A percentile compares a stretch with the other conserved stretches of the same genome.
Conservation (phyloP, 2,113 vertebrate genomes). For the Puntigrus tetrazona region DNA sequence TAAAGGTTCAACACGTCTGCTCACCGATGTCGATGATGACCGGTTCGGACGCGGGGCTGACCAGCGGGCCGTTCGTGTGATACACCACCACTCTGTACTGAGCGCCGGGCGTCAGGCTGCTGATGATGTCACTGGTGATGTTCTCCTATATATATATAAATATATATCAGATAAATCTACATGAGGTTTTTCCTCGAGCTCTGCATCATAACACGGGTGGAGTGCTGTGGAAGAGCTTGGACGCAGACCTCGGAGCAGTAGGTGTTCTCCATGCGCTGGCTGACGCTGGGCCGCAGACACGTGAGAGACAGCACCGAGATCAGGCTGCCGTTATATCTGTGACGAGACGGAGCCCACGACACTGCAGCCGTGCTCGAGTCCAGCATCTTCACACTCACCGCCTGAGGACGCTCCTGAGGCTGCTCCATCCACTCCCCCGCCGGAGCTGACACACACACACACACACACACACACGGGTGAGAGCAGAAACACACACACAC, state of each 20-base stretch:
- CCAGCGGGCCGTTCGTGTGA: constrained; percentile 85
- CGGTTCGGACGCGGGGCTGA: constrained; percentile 90
- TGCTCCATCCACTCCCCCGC: constrained; percentile 87
- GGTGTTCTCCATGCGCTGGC: constrained; percentile 88
- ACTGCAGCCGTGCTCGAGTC: constrained; percentile 85
- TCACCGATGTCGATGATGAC: constrained; percentile 92
- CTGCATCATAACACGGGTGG: no score
- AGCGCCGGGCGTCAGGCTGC: constrained; percentile 88
- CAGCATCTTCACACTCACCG: constrained; percentile 79
- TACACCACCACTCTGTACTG: constrained; percentile 92
- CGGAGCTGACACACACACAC: constrained; percentile 74
- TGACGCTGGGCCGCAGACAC: constrained; percentile 87
- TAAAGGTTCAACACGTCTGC: no score
- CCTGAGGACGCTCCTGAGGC: constrained; percentile 83
- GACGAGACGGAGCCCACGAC: constrained; percentile 79
- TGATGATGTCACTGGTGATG: constrained; percentile 85
- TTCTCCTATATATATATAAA: no score
- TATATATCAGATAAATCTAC: no score
- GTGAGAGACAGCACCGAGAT: constrained; percentile 91
- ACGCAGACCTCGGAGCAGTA: constrained; percentile 92
- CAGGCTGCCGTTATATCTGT: constrained; percentile 79
- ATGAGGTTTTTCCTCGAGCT: no score
- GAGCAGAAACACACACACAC: not conserved
- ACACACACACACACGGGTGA: not conserved
- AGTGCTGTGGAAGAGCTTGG: no score